Base-by-base conservation (phyloP, 2,888 invertebrate species). In the Lycophotia porphyrea region DNA sequence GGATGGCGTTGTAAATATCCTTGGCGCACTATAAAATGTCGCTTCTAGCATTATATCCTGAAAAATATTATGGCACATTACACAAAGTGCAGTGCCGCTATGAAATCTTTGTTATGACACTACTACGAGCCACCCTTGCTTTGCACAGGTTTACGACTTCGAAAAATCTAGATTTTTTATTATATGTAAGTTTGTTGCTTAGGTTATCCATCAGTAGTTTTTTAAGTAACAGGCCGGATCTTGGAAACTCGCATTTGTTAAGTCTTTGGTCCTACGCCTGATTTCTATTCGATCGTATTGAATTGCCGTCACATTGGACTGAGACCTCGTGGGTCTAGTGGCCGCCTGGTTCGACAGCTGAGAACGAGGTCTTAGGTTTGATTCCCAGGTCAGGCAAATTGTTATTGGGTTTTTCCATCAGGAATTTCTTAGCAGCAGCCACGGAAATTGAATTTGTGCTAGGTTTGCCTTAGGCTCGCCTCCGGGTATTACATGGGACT, bases 61-160 rank as follows among this genome's bases (percentile, higher is more conserved):
- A 77, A 87, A 86, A 87, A 86, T 86, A 86, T 86, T 67, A 87
- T 74, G 78, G 88, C 64, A 72, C 84, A 87, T 87, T 86, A 86
- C 77, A 87, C 77, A 87, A 79, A 87, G 86, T 86, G 88, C 88
- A 86, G 68, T 65, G 49, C 70, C 49, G 75, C 67, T 83, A 71
- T 85, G 84, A 86, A 78, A 83, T 85, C 84, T 78, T 77, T 83
- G 76, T 83, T 85, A 83, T 80, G 76, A 71, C 61, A 24, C 49
- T 15, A 63, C 63, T 63, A 63, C 9, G 63, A 27, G 39, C 18
- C 9, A 39, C 63, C 63, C 63, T 27, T 63, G 63, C 39, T 39
- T 39, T 8, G 8, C 63, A 8, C 39, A n/a, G 4, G n/a, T 63
- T 63, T 39, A 63, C 63, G n/a, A 39, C 39, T 63, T 36, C 7